phyloP scores from a whole-genome alignment of 2,113 vertebrate genomes.

The Theristicus caerulescens region DNA sequence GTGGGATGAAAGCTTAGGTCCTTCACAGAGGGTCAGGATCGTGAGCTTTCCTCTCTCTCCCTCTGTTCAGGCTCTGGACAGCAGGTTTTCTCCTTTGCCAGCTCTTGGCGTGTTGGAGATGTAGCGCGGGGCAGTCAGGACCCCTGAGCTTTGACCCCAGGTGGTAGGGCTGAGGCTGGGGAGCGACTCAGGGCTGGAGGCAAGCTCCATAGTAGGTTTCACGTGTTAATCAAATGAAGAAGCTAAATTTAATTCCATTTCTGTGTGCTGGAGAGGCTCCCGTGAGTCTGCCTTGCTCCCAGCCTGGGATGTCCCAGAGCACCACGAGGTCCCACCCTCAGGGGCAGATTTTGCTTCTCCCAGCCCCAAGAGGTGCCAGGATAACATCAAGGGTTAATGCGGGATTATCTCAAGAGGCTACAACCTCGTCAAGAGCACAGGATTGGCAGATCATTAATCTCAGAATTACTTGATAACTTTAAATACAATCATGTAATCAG shows the following conservation, averaged over 20 bases:
- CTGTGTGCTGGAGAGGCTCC: not conserved
- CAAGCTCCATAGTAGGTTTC: not conserved
- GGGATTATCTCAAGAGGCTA: not conserved
- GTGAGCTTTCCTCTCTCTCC: not conserved
- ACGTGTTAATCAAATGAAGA: not conserved
- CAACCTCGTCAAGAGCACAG: not conserved
- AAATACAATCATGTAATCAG: slow-evolving; percentile 43
- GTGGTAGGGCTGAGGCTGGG: not conserved
- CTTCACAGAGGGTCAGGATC: not conserved
- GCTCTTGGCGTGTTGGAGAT: not conserved
- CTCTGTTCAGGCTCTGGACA: not conserved
- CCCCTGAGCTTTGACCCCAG: not conserved
- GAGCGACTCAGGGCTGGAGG: not conserved
- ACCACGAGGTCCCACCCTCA: accelerated
- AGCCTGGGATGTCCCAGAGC: not conserved
- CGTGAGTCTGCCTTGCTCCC: not conserved
- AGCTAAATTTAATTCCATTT: not conserved
- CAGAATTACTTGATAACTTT: not conserved
- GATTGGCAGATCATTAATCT: slow-evolving; percentile 27
- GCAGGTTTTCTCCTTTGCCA: not conserved
- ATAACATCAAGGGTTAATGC: not conserved
- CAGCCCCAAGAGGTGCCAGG: not conserved
- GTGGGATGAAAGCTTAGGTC: not conserved
- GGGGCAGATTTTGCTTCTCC: not conserved
- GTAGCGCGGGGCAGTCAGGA: not conserved